These are phyloP conservation scores for Sebastes taczanowskii DNA, from an alignment of 2,797 vertebrate genomes.

Conservation along the genomic window DNA sequence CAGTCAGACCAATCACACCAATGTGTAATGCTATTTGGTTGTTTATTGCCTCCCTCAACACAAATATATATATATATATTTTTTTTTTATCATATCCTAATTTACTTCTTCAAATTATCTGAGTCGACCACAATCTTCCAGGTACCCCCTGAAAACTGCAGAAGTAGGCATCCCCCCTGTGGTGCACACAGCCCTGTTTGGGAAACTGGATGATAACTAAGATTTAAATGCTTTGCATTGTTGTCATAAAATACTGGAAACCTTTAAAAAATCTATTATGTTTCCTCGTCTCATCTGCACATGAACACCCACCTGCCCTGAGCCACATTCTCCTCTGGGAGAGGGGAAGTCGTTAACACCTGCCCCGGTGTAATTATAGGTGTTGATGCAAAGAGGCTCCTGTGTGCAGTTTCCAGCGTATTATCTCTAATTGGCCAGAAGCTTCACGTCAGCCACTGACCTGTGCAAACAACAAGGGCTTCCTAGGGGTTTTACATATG, in stretches of 20 bases:
- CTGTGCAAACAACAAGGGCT: conserved; percentile 66
- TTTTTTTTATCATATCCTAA: not conserved
- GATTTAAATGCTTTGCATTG: not conserved
- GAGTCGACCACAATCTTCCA: not conserved
- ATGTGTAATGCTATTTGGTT: not conserved
- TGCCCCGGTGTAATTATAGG: conserved; percentile 67
- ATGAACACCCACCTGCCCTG: conserved; percentile 29
- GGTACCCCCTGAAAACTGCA: not conserved
- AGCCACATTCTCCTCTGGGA: conserved; percentile 56
- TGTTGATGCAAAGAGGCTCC: conserved; percentile 68
- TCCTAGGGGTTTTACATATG: conserved; percentile 45
- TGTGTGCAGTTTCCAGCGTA: conserved; percentile 59
- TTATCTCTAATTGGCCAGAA: conserved; percentile 76
- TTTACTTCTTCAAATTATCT: not conserved
- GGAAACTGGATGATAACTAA: not conserved
- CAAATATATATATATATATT: not conserved
- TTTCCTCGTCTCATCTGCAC: conserved; percentile 4
- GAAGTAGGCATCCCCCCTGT: not conserved
- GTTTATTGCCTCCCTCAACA: not conserved
- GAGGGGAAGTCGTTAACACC: conserved; percentile 59
- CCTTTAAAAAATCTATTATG: not conserved
- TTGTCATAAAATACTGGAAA: not conserved
- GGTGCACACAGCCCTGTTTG: not conserved
- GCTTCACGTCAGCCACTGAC: conserved; percentile 58
- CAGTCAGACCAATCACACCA: not conserved